Evolutionary conservation across 2,113 vertebrate genomes (phyloP), one percentile per base, ranked within the genome.

Genomic region (Myxocyprinus asiaticus): DNA sequence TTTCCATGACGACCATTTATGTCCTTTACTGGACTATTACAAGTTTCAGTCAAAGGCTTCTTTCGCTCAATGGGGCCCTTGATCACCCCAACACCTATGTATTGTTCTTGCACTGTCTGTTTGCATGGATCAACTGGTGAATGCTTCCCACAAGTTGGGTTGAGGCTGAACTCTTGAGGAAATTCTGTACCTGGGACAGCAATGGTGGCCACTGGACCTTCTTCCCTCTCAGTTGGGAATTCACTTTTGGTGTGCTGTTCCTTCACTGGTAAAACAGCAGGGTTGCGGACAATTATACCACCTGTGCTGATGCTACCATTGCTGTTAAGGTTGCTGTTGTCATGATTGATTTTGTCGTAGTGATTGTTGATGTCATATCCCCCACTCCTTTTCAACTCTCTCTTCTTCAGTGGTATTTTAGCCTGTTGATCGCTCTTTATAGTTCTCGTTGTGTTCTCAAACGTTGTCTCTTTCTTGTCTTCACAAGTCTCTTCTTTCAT

Each of bases 351-450:
- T 62, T 68, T 81, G 55, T 85, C 87, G 78, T 84, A 90, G 1
- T 88, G 85, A 73, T 89, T 88, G 77, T 88, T 89, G 62, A 83
- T 92, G 75, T 97, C 96, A 44, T 94, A 98, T 81, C 95, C 95
- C 44, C 96, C 96, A 0, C 94, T 95, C 0, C 98, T 87, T 85
- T 98, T 98, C 42, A 99, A 94, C 86, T 99, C 97, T 67, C 98
- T 92, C 84, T 99, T 99, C 88, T 99, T 99, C 83, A 99, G 92
- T 0, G 98, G 98, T 79, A 99, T 98, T 88, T 99, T 99, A 9
- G 98, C 98, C 88, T 99, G 98, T 79, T 98, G 96, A 89, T 94
- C 97, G 83, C 95, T 97, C 88, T 95, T 96, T 68, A 98, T 93
- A 0, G 91, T 86, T 72, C 95, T 93, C 84, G 96, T 95, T 0